Percentiles rank a stretch among this genome's conserved stretches.
These are phyloP conservation scores for Paralvinella palmiformis DNA, from an alignment of 1,140 invertebrate genomes.

Conservation along the genomic window DNA sequence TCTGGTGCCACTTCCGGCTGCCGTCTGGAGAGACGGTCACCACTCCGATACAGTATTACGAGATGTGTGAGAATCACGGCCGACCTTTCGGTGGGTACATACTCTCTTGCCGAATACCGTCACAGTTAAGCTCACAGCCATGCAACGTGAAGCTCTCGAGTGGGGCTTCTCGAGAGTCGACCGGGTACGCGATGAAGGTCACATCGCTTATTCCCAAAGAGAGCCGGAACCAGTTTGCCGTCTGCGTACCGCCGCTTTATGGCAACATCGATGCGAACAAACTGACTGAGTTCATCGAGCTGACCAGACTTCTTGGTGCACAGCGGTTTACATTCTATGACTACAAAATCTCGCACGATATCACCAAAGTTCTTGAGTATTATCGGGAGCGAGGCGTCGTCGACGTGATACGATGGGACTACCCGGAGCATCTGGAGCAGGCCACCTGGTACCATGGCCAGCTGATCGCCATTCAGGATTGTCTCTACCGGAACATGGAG, in stretches of 20 bases:
- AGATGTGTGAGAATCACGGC: constrained; percentile 14
- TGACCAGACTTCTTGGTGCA: constrained; percentile 37
- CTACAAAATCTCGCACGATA: constrained; percentile 14
- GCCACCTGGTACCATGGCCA: constrained; percentile 46
- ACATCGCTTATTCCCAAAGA: neutral
- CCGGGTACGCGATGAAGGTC: neutral
- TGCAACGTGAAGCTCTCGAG: constrained; percentile 7
- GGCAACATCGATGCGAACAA: constrained; percentile 31
- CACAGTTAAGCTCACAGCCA: constrained; percentile 4
- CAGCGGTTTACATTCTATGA: constrained; percentile 40
- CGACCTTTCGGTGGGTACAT: constrained; percentile 35
- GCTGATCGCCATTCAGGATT: constrained; percentile 41
- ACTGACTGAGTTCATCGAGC: constrained; percentile 44
- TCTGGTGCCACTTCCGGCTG: constrained; percentile 6
- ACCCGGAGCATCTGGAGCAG: constrained; percentile 26
- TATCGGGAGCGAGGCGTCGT: constrained; percentile 21
- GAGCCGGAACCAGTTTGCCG: neutral
- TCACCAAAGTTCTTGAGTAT: neutral
- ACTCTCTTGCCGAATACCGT: constrained; percentile 35
- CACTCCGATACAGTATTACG: neutral
- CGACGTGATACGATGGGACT: constrained; percentile 29
- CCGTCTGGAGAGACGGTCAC: neutral
- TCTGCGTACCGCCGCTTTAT: constrained; percentile 46
- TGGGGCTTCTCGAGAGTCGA: neutral
- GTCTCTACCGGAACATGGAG: constrained; percentile 42